Evolutionary conservation across 1,140 invertebrate species (phyloP), one percentile per base, ranked within the genome.

Genomic region (Aphelenchoides avenae): DNA sequence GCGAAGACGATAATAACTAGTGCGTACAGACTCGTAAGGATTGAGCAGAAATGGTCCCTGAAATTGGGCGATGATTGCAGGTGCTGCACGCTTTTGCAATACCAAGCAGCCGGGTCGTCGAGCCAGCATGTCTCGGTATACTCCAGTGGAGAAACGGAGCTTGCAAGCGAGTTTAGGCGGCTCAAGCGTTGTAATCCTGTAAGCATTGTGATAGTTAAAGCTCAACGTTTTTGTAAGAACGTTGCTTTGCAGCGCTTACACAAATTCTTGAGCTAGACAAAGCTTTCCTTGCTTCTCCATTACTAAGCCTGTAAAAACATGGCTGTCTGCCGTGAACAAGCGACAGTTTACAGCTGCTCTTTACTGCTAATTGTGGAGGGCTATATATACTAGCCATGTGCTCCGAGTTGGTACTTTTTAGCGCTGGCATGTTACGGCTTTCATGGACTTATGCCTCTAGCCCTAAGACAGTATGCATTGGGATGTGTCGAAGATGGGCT

Each of bases 1-100:
- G 72, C 64, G 46, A 76, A 72, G 2, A 75, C 70, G 39, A 73
- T 75, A n/a, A 77, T 50, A 22, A 75, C 65, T 0, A 75, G 42
- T 11, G 68, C 74, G 53, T 75, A 75, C 11, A 75, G 43, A 31
- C 51, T 56, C 7, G 72, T 72, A 20, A 75, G 29, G 9, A 75
- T 54, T 6, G 70, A 68, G 31, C 71, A 70, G 33, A 75, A 75
- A 43, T 74, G 64, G 31, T 68, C 60, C 44, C 71, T 73, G 54
- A 42, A 71, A 57, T 30, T n/a, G 18, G 11, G 26, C 15, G 20
- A 30, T 24, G 13, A 13, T 57, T 57, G 56, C 50, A 26, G 18
- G 9, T 22, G 22, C 29, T 31, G 3, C 22, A 20, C 1, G 11
- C 0, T 57, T 42, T 59, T 51, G 7, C 13, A 42, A 52, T 22